phyloP scores from a whole-genome alignment of 1,140 invertebrate species.

The Drosophila gunungcola region DNA sequence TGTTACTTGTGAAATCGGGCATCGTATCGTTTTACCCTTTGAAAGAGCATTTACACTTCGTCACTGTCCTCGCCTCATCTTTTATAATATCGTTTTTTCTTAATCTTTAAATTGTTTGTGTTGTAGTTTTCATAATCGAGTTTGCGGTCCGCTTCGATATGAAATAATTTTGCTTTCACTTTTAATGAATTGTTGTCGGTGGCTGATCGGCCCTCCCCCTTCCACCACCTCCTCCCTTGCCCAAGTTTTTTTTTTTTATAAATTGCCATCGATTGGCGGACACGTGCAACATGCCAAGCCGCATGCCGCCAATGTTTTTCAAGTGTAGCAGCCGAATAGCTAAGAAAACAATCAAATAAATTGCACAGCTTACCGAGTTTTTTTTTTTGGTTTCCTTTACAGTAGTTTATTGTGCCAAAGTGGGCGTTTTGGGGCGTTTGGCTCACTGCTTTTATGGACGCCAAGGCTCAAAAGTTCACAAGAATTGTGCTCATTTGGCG shows the following conservation, averaged over 20 bases:
- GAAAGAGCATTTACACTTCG: slow-evolving; percentile 42
- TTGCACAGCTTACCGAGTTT: slow-evolving; percentile 35
- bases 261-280: slow-evolving; percentile 69
- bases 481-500: slow-evolving; percentile 38
- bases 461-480: slow-evolving; percentile 36
- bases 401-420: slow-evolving; percentile 64
- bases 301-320: slow-evolving; percentile 69
- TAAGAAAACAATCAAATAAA: slow-evolving; percentile 32
- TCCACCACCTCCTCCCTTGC: background rate
- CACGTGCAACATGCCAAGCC: slow-evolving; percentile 78
- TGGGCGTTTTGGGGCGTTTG: slow-evolving; percentile 18
- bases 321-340: slow-evolving; percentile 43
- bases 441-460: slow-evolving; percentile 23
- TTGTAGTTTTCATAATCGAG: slow-evolving; percentile 74
- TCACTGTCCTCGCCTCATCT: slow-evolving; percentile 8
- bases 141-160: slow-evolving; percentile 72
- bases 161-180: slow-evolving; percentile 82
- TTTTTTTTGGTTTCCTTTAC: slow-evolving; percentile 25
- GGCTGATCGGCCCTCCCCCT: slow-evolving; percentile 15
- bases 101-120: slow-evolving; percentile 62
- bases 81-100: slow-evolving; percentile 52
- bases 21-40: no score
- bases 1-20: no score
- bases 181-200: slow-evolving; percentile 72
- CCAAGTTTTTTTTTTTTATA: slow-evolving; percentile 50